phyloP scores from a whole-genome alignment of 2,113 vertebrate species.

The Amphiprion ocellaris region DNA sequence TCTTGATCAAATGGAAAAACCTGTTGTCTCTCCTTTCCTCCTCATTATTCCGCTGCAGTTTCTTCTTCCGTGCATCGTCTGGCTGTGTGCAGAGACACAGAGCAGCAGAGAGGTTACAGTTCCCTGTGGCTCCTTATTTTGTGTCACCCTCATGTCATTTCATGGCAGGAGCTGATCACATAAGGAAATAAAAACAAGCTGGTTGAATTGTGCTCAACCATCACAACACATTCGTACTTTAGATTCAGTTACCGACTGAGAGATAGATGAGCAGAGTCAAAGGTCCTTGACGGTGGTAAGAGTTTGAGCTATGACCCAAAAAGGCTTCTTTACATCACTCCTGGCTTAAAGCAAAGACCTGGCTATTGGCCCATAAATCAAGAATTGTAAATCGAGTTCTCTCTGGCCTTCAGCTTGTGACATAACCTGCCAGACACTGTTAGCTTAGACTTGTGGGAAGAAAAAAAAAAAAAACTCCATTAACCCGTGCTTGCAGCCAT shows the following conservation, averaged over 20 bases:
- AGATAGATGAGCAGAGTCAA: not conserved
- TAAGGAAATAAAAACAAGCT: not conserved
- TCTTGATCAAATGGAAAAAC: constrained; percentile 29
- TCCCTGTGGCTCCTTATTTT: constrained; percentile 26
- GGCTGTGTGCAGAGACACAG: not conserved
- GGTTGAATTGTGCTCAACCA: constrained; percentile 1
- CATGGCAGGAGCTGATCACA: constrained; percentile 12
- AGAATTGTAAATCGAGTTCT: constrained; percentile 30
- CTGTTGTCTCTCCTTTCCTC: constrained; percentile 5
- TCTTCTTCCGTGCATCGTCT: constrained; percentile 4
- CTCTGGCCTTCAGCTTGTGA: constrained; percentile 27
- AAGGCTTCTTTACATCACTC: not conserved
- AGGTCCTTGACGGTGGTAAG: not conserved
- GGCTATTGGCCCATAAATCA: constrained; percentile 25
- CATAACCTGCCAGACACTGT: constrained; percentile 28
- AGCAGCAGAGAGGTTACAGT: constrained; percentile 26
- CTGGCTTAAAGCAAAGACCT: constrained; percentile 7
- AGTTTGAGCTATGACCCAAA: constrained; percentile 5
- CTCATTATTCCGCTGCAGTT: constrained; percentile 41
- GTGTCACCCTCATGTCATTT: constrained; percentile 2
- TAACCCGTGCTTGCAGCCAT: constrained; percentile 3
- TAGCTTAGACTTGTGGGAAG: not conserved
- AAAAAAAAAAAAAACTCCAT: constrained; percentile 25
- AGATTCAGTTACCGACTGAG: constrained; percentile 7
- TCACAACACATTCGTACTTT: not conserved